Evolutionary conservation across 1,140 invertebrate genomes (phyloP).

Genomic region (Rhagoletis pomonella): DNA sequence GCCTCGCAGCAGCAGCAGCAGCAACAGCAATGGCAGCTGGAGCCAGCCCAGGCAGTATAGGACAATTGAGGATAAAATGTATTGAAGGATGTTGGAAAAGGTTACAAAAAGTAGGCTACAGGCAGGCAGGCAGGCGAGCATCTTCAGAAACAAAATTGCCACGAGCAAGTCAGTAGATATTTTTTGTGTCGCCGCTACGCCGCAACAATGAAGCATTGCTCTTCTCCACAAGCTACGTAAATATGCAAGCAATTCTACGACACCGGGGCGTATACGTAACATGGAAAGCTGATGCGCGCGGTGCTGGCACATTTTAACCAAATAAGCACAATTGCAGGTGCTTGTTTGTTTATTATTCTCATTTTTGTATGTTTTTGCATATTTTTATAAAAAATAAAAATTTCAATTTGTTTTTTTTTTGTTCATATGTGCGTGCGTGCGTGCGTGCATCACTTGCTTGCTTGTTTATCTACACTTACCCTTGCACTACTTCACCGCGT

Average conservation of each 20-base stretch:
- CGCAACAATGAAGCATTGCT: background rate
- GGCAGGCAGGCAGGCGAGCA: background rate
- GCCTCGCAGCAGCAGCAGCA: background rate
- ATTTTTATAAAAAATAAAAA: background rate
- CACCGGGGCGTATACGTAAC: constrained; percentile 30
- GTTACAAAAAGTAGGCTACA: background rate
- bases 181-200: background rate
- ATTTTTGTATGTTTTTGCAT: background rate
- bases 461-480: constrained; percentile 75
- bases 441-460: background rate
- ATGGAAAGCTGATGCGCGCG: background rate
- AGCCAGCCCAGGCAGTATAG: background rate
- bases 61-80: background rate
- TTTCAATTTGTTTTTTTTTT: constrained; percentile 2
- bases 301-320: background rate
- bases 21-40: background rate
- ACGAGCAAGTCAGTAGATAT: background rate
- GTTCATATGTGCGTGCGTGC: background rate
- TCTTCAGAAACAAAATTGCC: background rate
- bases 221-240: background rate
- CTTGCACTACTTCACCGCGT: constrained; percentile 87
- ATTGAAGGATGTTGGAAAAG: background rate
- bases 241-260: background rate
- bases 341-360: background rate
- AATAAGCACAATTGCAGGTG: background rate